These are phyloP conservation scores for Eupsilia transversa DNA, from an alignment of 2,888 invertebrate genomes.

Conservation along the genomic window DNA sequence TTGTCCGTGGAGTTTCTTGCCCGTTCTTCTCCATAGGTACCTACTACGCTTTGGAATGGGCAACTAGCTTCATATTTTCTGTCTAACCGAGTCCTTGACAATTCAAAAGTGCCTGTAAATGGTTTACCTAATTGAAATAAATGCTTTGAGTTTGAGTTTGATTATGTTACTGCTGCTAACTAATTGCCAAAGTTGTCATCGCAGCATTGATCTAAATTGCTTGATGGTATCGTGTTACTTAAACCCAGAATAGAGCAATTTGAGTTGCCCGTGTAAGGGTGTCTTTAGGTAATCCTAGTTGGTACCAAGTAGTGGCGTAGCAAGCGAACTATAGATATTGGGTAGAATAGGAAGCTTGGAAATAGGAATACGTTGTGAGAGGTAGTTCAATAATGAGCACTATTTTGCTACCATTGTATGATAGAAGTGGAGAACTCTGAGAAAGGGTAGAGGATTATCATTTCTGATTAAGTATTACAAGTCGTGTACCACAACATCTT, in stretches of 20 bases:
- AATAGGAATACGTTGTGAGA: neutral
- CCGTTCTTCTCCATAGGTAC: no score
- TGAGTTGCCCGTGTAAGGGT: neutral
- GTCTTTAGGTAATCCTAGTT: slow-evolving; percentile 41
- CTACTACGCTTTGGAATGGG: no score
- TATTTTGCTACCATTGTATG: neutral
- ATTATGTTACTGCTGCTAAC: no score
- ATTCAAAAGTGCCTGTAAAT: no score
- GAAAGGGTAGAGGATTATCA: neutral
- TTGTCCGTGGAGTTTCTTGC: no score
- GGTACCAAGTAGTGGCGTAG: slow-evolving; percentile 8
- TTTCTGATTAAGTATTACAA: neutral
- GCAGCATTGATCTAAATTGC: neutral
- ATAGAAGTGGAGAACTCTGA: neutral
- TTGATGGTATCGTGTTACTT: neutral
- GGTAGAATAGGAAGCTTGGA: neutral
- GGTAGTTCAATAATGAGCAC: slow-evolving; percentile 2
- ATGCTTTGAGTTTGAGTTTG: no score
- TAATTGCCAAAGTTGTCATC: neutral
- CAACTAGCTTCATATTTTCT: no score
- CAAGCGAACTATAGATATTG: slow-evolving; percentile 16
- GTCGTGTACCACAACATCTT: no score
- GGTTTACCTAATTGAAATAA: no score
- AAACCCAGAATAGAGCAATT: neutral
- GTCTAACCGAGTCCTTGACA: no score